Evolutionary conservation across 1,140 invertebrate species (phyloP), one percentile per base, ranked within the genome.

Genomic region (Saccostrea echinata): DNA sequence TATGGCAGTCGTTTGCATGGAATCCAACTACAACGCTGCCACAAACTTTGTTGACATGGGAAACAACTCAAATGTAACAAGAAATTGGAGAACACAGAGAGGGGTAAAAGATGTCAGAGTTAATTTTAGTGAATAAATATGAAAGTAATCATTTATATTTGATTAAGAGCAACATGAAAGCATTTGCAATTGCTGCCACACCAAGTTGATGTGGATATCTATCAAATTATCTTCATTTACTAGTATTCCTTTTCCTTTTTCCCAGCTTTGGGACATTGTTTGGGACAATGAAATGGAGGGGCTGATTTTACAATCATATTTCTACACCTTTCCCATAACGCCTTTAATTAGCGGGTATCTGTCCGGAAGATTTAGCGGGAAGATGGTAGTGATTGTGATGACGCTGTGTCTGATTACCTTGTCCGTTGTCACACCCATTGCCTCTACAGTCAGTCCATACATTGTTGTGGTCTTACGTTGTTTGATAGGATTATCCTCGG

Each of bases 241-340:
- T 43, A 43, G n/a, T 43, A 43, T 9, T 9, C 43, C 9, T 9
- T 43, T 43, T 43, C 43, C 18, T 61, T 57, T 18, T 33, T 84
- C 33, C 4, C n/a, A 86, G 85, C 53, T 35, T 21, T 84, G 96
- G 97, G 85, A 55, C 71, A 61, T 87, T 13, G 27, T 51, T n/a
- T 98, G 97, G 97, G 96, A 97, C 91, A 96, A 96, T 0, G 96
- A 96, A 92, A 96, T 96, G 21, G 97, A 97, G 95, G 97, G 97
- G 1, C 93, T 97, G n/a, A 96, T 98, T 30, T 94, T 98, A 33
- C 97, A 97, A 91, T 97, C 97, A 0, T 98, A 98, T 95, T 98
- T 98, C 91, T 97, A 97, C 95, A 97, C 97, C 0, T 97, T 97
- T 92, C 95, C 96, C 95, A 11, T 96, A 95, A 90, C 96, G 96